A percentile compares a stretch with the other conserved stretches of the same genome.
These are phyloP conservation scores for Syngnathoides biaculeatus DNA, from an alignment of 2,113 vertebrate genomes.

Conservation along the genomic window DNA sequence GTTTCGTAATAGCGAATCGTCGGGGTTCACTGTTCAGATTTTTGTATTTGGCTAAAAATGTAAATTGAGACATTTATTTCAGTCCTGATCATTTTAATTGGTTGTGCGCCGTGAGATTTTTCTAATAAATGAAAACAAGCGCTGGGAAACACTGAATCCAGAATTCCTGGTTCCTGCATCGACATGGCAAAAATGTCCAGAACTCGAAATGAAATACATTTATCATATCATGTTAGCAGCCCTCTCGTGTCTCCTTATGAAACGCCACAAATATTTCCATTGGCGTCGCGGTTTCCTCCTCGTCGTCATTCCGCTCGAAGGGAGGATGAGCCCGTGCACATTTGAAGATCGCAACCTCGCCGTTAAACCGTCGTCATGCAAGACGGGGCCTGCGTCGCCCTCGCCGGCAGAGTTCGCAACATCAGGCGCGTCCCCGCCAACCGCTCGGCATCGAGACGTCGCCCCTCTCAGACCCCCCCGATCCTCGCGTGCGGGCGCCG, in stretches of 20 bases:
- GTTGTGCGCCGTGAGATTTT: too few relatives aligned
- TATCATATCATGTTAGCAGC: background rate
- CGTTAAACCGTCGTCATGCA: conserved; percentile 23
- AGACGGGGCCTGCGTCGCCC: conserved; percentile 42
- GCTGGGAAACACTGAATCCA: background rate
- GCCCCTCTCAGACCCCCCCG: background rate
- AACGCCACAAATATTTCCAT: conserved; percentile 9
- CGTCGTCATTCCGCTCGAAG: conserved; percentile 1
- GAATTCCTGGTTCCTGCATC: background rate
- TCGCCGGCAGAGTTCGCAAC: conserved; percentile 3
- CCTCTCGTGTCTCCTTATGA: background rate
- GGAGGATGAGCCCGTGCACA: conserved; percentile 2
- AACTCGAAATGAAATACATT: background rate
- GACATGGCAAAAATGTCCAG: too few relatives aligned
- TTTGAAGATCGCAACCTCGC: conserved; percentile 17
- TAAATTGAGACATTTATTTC: too few relatives aligned
- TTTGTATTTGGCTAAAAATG: too few relatives aligned
- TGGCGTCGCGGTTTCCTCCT: conserved; percentile 2
- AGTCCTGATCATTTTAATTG: too few relatives aligned
- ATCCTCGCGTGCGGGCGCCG: background rate
- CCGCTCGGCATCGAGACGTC: background rate
- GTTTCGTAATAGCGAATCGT: too few relatives aligned
- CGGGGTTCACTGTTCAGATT: too few relatives aligned
- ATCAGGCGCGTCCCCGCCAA: conserved; percentile 6
- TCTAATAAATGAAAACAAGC: too few relatives aligned